Conservation (phyloP, 2,113 vertebrate species). For the Cebus imitator region DNA sequence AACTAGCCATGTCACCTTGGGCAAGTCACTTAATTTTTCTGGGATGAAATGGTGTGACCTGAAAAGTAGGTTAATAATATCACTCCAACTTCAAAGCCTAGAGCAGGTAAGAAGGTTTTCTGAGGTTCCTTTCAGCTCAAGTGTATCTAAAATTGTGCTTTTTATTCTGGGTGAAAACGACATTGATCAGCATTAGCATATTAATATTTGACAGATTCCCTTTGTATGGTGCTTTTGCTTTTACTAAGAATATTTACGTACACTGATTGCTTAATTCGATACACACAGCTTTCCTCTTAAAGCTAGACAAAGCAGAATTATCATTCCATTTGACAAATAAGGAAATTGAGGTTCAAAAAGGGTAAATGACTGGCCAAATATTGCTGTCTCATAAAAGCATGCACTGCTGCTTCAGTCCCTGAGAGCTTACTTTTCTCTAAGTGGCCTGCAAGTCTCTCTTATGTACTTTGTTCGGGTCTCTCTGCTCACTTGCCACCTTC, state of each 20-base stretch:
- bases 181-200: background rate
- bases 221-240: background rate
- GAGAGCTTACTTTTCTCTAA: background rate
- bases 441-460: background rate
- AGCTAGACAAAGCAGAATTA: background rate
- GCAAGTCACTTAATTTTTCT: background rate
- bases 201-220: background rate
- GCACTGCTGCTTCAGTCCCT: background rate
- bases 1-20: background rate
- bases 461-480: background rate
- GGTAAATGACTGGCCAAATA: background rate
- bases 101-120: background rate
- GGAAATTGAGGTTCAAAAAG: background rate
- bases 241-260: background rate
- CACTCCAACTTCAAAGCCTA: background rate
- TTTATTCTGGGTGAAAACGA: background rate
- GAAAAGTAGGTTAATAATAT: constrained; percentile 45
- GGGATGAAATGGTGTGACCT: background rate
- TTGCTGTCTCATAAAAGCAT: background rate
- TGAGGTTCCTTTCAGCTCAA: background rate
- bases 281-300: background rate
- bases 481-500: background rate
- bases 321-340: background rate
- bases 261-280: background rate
- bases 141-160: background rate